Evolutionary conservation across 1,140 invertebrate species (phyloP).

Genomic region (Meloidogyne floridensis): DNA sequence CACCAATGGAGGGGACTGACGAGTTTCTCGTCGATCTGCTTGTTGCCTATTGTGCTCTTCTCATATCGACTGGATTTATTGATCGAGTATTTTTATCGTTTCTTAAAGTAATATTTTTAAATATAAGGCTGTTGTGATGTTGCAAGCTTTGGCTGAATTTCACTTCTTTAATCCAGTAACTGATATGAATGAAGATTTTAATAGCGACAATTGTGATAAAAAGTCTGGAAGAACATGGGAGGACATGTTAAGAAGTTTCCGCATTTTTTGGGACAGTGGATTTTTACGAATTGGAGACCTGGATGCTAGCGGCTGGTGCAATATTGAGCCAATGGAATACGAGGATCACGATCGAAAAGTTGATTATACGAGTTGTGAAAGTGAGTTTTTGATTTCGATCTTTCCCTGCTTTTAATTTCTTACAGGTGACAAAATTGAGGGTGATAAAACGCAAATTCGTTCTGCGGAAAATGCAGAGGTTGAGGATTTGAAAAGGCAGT

Average conservation of each 20-base stretch:
- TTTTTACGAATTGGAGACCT: conserved; percentile 12
- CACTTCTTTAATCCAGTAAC: conserved; percentile 18
- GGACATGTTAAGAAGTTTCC: not conserved
- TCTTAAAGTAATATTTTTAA: not conserved
- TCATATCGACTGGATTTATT: conserved; percentile 6
- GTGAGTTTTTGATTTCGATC: not conserved
- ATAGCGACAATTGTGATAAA: conserved; percentile 1
- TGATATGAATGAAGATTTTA: not conserved
- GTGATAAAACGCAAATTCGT: not conserved
- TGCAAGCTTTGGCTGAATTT: conserved; percentile 25
- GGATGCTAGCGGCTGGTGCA: conserved; percentile 9
- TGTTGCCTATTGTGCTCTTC: conserved; percentile 9
- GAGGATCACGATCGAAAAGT: not conserved
- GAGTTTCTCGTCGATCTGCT: conserved; percentile 22
- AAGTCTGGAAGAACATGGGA: not conserved
- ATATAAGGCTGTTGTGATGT: conserved; percentile 19
- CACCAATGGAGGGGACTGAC: conserved; percentile 8
- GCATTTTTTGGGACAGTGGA: conserved; percentile 13
- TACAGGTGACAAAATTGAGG: not conserved
- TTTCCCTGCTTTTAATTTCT: not conserved
- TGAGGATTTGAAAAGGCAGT: conserved; percentile 11
- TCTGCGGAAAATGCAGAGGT: conserved; percentile 9
- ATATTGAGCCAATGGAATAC: not conserved
- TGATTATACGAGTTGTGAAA: not conserved
- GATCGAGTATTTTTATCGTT: not conserved